phyloP scores from a whole-genome alignment of 2,113 vertebrate species.

The Origma solitaria region DNA sequence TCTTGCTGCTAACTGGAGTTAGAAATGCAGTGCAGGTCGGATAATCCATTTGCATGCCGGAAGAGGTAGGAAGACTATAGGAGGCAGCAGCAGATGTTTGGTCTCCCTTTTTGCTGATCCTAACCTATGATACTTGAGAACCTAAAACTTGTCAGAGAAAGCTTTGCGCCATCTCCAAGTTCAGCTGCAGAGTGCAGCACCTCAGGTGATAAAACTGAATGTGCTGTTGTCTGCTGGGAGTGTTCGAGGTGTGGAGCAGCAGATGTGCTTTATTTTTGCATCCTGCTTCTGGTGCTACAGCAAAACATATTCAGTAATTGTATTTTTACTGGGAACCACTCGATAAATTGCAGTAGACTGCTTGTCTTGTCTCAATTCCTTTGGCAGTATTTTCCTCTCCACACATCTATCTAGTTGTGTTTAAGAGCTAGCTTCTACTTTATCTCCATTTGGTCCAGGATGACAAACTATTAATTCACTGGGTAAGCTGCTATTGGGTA shows the following conservation, averaged over 20 bases:
- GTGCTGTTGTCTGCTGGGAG: neutral
- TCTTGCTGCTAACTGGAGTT: neutral
- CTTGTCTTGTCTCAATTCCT: neutral
- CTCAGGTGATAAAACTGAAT: fast-evolving
- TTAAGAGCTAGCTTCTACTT: neutral
- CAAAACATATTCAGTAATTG: neutral
- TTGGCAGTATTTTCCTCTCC: neutral
- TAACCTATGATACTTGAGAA: neutral
- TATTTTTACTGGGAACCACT: neutral
- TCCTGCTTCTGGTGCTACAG: neutral
- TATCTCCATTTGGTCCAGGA: conserved; percentile 33
- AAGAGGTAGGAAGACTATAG: neutral
- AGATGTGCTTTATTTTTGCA: neutral
- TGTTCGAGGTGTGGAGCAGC: neutral
- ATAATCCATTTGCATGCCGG: neutral
- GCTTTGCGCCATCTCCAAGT: neutral
- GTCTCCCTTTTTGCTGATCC: neutral
- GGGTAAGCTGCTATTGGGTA: neutral
- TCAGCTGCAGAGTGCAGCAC: neutral
- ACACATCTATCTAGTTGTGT: neutral
- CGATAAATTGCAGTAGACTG: neutral
- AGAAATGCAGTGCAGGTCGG: neutral
- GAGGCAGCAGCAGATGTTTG: neutral
- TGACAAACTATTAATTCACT: conserved; percentile 36
- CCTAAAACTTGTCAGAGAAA: no score